A percentile compares a stretch with the other conserved stretches of the same genome.
These are phyloP conservation scores for Merodon equestris DNA, from an alignment of 2,888 invertebrate species.

Conservation along the genomic window DNA sequence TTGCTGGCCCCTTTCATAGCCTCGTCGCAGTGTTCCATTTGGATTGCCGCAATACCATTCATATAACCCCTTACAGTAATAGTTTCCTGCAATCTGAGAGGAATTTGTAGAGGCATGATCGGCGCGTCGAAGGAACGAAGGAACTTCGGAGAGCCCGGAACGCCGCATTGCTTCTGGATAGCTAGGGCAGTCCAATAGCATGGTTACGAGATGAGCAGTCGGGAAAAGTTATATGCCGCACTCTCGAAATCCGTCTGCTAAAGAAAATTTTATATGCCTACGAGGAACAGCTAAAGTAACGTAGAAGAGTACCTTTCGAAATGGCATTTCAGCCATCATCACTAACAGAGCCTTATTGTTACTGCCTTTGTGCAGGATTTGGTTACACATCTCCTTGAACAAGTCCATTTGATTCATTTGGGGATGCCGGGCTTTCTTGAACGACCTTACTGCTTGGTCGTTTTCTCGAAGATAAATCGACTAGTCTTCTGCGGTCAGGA, in stretches of 20 bases:
- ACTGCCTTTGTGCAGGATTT: constrained; percentile 89
- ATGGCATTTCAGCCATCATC: constrained; percentile 97
- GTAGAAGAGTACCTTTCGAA: constrained; percentile 83
- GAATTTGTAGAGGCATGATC: constrained; percentile 81
- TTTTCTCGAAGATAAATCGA: constrained; percentile 83
- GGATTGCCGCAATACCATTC: constrained; percentile 92
- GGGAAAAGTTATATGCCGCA: constrained; percentile 93
- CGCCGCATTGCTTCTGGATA: constrained; percentile 92
- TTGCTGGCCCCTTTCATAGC: constrained; percentile 87
- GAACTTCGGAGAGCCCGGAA: constrained; percentile 87
- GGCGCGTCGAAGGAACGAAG: constrained; percentile 84
- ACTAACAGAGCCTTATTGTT: constrained; percentile 96
- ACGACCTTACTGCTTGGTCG: constrained; percentile 87
- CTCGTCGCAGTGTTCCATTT: constrained; percentile 90
- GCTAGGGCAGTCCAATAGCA: constrained; percentile 95
- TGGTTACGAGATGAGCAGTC: constrained; percentile 89
- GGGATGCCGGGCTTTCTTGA: constrained; percentile 93
- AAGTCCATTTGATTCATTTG: constrained; percentile 92
- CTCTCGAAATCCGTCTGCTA: constrained; percentile 92
- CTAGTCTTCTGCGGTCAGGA: constrained; percentile 87
- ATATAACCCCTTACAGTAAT: constrained; percentile 91
- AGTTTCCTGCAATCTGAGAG: constrained; percentile 84
- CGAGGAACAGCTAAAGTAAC: not conserved
- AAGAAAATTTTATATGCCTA: not conserved
- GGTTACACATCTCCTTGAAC: constrained; percentile 92